Percentiles rank a stretch among this genome's conserved stretches.
These are phyloP conservation scores for Eleutherodactylus coqui DNA, from an alignment of 2,797 vertebrate species.

Conservation along the genomic window DNA sequence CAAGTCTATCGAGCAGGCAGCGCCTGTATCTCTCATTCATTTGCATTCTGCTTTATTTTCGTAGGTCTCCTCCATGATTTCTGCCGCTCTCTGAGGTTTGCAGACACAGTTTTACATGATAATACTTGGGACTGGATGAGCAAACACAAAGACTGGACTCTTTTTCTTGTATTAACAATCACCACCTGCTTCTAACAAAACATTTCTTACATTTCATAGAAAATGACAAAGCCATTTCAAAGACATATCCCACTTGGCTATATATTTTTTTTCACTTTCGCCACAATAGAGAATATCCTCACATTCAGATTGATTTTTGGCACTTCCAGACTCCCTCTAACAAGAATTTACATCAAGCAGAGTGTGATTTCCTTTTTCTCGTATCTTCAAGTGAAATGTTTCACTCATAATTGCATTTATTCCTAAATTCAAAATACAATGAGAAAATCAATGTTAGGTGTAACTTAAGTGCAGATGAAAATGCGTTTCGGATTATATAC, in stretches of 20 bases:
- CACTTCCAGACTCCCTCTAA: conserved; percentile 42
- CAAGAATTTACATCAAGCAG: conserved; percentile 47
- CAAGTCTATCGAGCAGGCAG: conserved; percentile 20
- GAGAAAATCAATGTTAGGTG: conserved; percentile 4
- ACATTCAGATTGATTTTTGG: conserved; percentile 57
- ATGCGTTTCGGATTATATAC: not conserved
- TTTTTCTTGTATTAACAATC: conserved; percentile 56
- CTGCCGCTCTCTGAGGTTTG: conserved; percentile 35
- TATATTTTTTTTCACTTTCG: conserved; percentile 36
- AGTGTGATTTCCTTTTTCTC: conserved; percentile 26
- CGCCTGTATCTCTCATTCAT: conserved; percentile 48
- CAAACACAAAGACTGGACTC: conserved; percentile 60
- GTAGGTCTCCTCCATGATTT: conserved; percentile 46
- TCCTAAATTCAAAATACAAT: conserved; percentile 25
- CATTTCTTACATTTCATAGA: conserved; percentile 51
- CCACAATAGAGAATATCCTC: conserved; percentile 55
- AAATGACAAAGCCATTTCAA: conserved; percentile 53
- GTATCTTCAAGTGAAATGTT: conserved; percentile 35
- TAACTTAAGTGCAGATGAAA: conserved; percentile 14
- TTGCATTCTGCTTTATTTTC: conserved; percentile 58
- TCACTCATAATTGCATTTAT: conserved; percentile 35
- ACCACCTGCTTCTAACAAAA: conserved; percentile 61
- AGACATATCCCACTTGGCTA: conserved; percentile 53
- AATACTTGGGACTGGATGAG: conserved; percentile 51
- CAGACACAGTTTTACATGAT: conserved; percentile 58